A percentile compares a stretch with the other conserved stretches of the same genome.
Evolutionary conservation across 2,113 vertebrate species (phyloP).

Genomic region (Hemiprocne comata): DNA sequence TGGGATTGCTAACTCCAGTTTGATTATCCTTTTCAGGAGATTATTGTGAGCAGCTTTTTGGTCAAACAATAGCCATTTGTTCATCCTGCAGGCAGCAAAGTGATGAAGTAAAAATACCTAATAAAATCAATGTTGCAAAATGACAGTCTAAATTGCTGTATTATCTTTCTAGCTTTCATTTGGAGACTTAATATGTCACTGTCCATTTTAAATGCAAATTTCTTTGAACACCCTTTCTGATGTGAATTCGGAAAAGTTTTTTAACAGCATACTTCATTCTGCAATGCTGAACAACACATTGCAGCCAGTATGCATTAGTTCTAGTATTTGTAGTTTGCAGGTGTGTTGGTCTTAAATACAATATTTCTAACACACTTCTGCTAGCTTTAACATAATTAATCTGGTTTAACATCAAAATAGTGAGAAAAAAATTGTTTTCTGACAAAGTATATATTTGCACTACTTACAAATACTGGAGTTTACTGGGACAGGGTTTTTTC

Average conservation of each 20-base stretch:
- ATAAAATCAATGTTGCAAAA: constrained; percentile 22
- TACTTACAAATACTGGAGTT: constrained; percentile 72
- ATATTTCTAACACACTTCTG: constrained; percentile 36
- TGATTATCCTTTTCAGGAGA: constrained; percentile 49
- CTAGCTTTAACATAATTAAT: constrained; percentile 51
- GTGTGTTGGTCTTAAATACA: constrained; percentile 38
- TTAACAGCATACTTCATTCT: background rate
- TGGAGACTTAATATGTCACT: background rate
- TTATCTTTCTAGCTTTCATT: constrained; percentile 30
- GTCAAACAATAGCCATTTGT: constrained; percentile 24
- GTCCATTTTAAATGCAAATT: constrained; percentile 25
- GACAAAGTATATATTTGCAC: constrained; percentile 69
- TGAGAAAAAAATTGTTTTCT: constrained; percentile 48
- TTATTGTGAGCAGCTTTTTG: constrained; percentile 36
- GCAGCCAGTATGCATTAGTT: constrained; percentile 52
- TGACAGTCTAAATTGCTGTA: constrained; percentile 19
- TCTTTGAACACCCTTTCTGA: constrained; percentile 31
- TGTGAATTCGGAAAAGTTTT: constrained; percentile 16
- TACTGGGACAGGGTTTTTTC: constrained; percentile 61
- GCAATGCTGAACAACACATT: constrained; percentile 31
- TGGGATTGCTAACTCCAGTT: background rate
- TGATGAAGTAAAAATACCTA: constrained; percentile 25
- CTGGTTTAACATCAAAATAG: constrained; percentile 57
- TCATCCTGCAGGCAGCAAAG: constrained; percentile 1
- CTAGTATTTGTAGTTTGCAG: constrained; percentile 46